A percentile compares a stretch with the other conserved stretches of the same genome.
phyloP scores from a whole-genome alignment of 2,797 vertebrate genomes.

The Iguana delicatissima region DNA sequence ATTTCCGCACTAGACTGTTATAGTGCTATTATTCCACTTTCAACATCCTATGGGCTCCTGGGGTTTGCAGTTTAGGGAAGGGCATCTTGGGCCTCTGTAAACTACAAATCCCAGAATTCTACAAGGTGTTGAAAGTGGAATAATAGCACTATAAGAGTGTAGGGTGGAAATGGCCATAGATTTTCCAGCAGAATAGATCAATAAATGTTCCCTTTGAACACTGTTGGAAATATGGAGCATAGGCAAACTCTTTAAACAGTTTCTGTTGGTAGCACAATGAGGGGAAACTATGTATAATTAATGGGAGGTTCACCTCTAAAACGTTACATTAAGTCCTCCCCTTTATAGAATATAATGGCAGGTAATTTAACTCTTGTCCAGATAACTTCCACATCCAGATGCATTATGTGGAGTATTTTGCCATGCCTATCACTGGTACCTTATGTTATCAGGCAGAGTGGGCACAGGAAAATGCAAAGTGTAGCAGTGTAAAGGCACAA shows the following conservation, averaged over 20 bases:
- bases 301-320: background rate
- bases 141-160: too few species aligned
- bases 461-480: background rate
- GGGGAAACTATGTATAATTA: background rate
- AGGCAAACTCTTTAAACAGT: background rate
- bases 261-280: background rate
- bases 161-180: too few species aligned
- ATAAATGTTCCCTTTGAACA: background rate
- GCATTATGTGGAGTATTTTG: too few species aligned
- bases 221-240: too few species aligned
- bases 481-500: background rate
- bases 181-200: background rate
- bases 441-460: background rate
- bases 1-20: too few species aligned
- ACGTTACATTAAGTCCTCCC: background rate
- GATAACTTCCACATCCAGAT: background rate
- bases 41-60: too few species aligned
- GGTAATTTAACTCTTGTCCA: too few species aligned
- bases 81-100: too few species aligned
- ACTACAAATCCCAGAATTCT: too few species aligned
- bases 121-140: too few species aligned
- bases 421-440: background rate
- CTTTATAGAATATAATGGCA: background rate
- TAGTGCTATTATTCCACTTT: too few species aligned
- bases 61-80: too few species aligned